Evolutionary conservation across 2,888 invertebrate species (phyloP), one percentile per base, ranked within the genome.

Genomic region (Papilio demoleus): DNA sequence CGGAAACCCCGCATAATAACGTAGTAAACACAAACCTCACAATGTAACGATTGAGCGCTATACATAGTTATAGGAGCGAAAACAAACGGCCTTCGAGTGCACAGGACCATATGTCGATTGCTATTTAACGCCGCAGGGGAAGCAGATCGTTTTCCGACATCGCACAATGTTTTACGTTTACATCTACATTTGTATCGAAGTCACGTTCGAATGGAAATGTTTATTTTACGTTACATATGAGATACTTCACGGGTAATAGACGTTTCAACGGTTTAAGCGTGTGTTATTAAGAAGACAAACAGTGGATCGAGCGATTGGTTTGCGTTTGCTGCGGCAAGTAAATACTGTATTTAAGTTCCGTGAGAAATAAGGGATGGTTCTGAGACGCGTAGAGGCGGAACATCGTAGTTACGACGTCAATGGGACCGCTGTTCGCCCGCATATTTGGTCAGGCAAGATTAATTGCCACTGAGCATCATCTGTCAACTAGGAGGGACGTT

Each of bases 391-490:
- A 42, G 47, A 62, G 66, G 59, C 62, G 67, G 66, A 62, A 70
- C 67, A 67, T 60, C 63, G 38, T 77, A 80, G 79, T 79, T 79
- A 79, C 81, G 79, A 79, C 78, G 83, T 84, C 84, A 86, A 86
- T 88, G 86, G 80, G 81, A 76, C 85, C 84, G 81, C 86, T 86
- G 85, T 85, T 85, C 85, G 81, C 86, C 86, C 88, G 88, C 86
- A 87, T 89, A 88, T 89, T 89, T 86, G 89, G 90, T 88, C 88
- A 88, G 90, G 89, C 87, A 86, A 90, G 90, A 91, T 90, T 90
- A 90, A 90, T 90, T 90, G 86, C 85, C 85, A 81, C 83, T 82
- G 73, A 87, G 87, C 88, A 88, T 88, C 90, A 89, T 90, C 88
- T 88, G 88, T 90, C 89, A 88, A 85, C 84, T 82, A n/a, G 80